Conservation (phyloP, 2,797 vertebrate genomes). For the Loris lydekkerianus region DNA sequence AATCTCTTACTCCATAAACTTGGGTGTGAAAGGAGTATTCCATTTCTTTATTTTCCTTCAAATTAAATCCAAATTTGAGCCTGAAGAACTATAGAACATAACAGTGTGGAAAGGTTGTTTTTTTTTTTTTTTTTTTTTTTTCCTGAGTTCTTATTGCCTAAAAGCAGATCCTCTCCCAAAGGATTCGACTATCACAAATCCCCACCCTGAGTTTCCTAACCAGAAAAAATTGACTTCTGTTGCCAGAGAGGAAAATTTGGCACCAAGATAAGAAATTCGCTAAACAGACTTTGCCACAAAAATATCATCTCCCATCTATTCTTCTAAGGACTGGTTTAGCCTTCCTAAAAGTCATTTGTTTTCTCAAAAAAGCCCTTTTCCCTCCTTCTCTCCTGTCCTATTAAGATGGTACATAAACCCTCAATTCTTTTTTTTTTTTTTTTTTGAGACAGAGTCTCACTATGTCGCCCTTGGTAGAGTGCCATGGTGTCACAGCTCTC, state of each 20-base stretch:
- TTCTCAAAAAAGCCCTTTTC: neutral
- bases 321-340: neutral
- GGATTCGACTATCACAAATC: neutral
- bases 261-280: neutral
- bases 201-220: neutral
- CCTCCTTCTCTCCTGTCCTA: neutral
- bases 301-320: neutral
- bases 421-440: neutral
- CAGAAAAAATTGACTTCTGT: neutral
- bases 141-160: neutral
- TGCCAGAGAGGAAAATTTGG: neutral
- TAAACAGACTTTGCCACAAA: neutral
- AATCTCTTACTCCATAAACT: neutral
- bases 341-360: neutral
- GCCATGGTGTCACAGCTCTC: too few relatives aligned
- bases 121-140: too few relatives aligned
- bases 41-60: slow-evolving; percentile 23
- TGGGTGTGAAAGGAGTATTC: neutral
- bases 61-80: slow-evolving; percentile 10
- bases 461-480: too few relatives aligned
- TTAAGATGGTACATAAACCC: neutral
- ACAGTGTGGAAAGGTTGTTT: neutral
- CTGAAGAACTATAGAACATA: neutral
- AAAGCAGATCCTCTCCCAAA: neutral
- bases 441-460: too few relatives aligned